Evolutionary conservation across 1,140 invertebrate genomes (phyloP), one percentile per base, ranked within the genome.

Genomic region (Solenopsis invicta): DNA sequence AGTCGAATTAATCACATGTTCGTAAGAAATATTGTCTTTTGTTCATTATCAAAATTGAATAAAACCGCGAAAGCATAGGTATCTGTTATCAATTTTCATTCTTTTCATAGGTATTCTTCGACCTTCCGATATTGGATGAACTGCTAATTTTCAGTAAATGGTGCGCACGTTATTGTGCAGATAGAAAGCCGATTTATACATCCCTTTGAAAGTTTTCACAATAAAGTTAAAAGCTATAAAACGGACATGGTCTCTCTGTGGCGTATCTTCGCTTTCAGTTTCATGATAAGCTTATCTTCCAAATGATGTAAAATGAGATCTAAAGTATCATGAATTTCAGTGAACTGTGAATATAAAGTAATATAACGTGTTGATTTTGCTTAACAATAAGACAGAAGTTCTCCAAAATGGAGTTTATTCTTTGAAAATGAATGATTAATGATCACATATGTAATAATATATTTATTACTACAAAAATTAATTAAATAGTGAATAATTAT

Each of bases 81-180:
- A 72, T 61, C 12, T 24, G 34, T 82, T 48, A 72, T 72, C 21
- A 5, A 72, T 56, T 54, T 81, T 67, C 16, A 21, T 71, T 24
- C 41, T 24, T 72, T 72, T 61, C 5, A 8, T 9, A 4, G 21
- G 18, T 13, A 45, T 45, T 0, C 45, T 45, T 48, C 34, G 16
- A 71, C 41, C 45, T 48, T 18, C 5, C 41, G 16, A 21, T 67
- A 67, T 54, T 69, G 48, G 1, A 80, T 34, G 34, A 67, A 41
- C 10, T n/a, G 48, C 16, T 80, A 67, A 80, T 80, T 80, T 80
- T 2, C n/a, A 54, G 21, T 54, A 67, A 59, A 80, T 77, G 56
- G 41, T 34, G 52, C 12, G 52, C 66, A 45, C 41, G 18, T 48
- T 61, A 82, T 48, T 24, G 18, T 34, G 13, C 18, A 21, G 76